Conservation (phyloP, 2,113 vertebrate genomes). For the Phasianus colchicus region DNA sequence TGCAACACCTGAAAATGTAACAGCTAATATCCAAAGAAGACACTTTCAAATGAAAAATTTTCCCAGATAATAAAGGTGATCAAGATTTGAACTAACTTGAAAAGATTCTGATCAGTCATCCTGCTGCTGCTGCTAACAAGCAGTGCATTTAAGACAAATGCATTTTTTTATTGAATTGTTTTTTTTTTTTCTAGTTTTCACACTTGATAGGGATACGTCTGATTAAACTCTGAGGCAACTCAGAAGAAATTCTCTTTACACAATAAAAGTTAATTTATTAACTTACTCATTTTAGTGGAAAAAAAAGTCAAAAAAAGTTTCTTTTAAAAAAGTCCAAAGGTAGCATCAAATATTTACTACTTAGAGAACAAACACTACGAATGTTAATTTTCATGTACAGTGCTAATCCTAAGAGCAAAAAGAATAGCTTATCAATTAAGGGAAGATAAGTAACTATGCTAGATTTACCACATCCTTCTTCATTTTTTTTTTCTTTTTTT, state of each 20-base stretch:
- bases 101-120: background rate
- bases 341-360: background rate
- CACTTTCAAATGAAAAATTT: background rate
- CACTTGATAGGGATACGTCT: background rate
- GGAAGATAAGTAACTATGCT: background rate
- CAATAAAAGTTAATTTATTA: background rate
- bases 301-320: background rate
- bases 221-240: background rate
- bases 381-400: background rate
- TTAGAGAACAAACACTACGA: background rate
- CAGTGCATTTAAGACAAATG: background rate
- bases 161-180: background rate
- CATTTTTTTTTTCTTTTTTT: slow-evolving; percentile 16
- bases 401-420: background rate
- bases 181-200: background rate
- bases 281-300: slow-evolving; percentile 7
- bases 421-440: background rate
- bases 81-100: background rate
- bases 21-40: background rate
- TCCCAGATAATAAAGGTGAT: background rate
- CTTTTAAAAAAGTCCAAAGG: background rate
- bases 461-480: background rate
- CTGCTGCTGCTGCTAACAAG: background rate
- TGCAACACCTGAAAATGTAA: background rate
- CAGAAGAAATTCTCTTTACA: background rate